Conservation (phyloP, 2,797 vertebrate species). For the Notoglanidium macrostoma region DNA sequence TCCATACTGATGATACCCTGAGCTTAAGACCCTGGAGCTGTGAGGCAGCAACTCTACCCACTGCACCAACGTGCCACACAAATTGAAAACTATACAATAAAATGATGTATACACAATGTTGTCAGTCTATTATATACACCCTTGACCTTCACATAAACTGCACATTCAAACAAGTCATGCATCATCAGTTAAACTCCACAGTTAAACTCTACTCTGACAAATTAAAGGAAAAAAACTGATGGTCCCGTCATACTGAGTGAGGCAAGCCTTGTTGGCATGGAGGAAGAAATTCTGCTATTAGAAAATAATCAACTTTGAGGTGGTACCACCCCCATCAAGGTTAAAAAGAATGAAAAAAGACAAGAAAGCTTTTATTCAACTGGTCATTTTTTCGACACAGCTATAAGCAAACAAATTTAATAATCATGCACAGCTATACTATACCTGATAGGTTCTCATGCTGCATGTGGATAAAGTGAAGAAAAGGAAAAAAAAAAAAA, state of each 20-base stretch:
- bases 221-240: neutral
- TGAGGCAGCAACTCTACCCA: neutral
- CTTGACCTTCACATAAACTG: neutral
- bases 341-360: neutral
- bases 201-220: neutral
- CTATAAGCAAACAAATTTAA: neutral
- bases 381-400: neutral
- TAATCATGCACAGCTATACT: constrained; percentile 38
- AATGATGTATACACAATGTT: neutral
- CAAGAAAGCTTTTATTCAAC: neutral
- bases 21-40: neutral
- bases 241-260: neutral
- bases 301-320: neutral
- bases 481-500: constrained; percentile 48
- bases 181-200: neutral
- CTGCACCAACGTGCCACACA: neutral
- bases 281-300: neutral
- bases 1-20: neutral
- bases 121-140: neutral
- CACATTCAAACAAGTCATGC: neutral
- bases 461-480: constrained; percentile 80
- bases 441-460: constrained; percentile 80
- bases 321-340: neutral
- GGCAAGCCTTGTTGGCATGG: neutral
- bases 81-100: neutral